Base-by-base conservation (phyloP, 1,140 invertebrate genomes). In the Medauroidea extradentata region DNA sequence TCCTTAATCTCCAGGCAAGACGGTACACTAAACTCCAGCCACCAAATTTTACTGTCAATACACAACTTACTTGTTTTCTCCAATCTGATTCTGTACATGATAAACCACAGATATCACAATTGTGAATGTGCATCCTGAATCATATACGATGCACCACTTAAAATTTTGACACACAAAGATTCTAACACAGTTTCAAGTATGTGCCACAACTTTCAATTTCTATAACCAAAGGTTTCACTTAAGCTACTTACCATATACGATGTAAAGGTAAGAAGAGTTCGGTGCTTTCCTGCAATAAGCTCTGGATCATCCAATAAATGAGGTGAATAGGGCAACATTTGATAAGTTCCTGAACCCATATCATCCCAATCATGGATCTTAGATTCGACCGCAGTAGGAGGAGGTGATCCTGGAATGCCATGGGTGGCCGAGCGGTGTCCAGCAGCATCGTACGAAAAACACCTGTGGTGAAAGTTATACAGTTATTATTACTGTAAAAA, bases 261-360 rank as follows among this genome's bases (percentile, higher is more conserved):
- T 1, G 93, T 89, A 71, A 98, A 97, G 2, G 93, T 95, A n/a
- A 97, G 78, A 13, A 96, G 74, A 9, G 94, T 98, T 58, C 93
- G 81, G 76, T 98, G 94, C 75, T 96, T 96, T 21, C 94, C 95
- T 42, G 93, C 93, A 66, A 94, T 93, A 14, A 98, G 76, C 77
- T 98, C 94, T 0, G 94, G 94, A 79, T 98, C 94, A 74, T 98
- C 95, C 21, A 98, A 75, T 39, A 94, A 81, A 75, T 93, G 90
- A 0, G 95, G 91, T 69, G 90, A 87, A 71, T 96, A 96, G 25
- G 85, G 83, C 21, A 78, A 61, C 56, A 68, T 60, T 51, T 46
- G 67, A 70, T 29, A 66, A 64, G 60, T 69, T 75, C 66, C 74
- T 76, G 68, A 27, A 63, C 60, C 21, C 11, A 29, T 67, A 44